A percentile compares a stretch with the other conserved stretches of the same genome.
These are phyloP conservation scores for Monochamus saltuarius DNA, from an alignment of 1,140 invertebrate species.

Conservation along the genomic window DNA sequence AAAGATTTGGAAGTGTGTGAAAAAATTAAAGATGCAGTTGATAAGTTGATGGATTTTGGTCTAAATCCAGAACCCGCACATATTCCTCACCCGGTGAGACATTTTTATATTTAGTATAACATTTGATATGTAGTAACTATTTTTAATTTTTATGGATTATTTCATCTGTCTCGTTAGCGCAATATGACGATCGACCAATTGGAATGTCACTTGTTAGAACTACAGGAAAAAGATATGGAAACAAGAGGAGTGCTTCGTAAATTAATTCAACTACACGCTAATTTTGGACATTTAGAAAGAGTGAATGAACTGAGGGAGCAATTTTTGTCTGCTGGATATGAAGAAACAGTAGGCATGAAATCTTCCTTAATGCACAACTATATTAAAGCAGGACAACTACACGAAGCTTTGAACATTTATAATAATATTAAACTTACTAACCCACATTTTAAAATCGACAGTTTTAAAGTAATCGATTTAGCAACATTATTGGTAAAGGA, in stretches of 20 bases:
- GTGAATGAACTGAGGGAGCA: constrained; percentile 54
- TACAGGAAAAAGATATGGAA: constrained; percentile 59
- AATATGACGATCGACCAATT: constrained; percentile 58
- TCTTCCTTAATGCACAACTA: constrained; percentile 56
- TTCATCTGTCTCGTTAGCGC: constrained; percentile 51
- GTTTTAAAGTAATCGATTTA: constrained; percentile 59
- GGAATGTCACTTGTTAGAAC: constrained; percentile 56
- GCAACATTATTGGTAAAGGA: constrained; percentile 56
- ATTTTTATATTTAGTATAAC: too few species aligned
- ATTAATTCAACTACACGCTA: constrained; percentile 56
- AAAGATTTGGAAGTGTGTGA: constrained; percentile 12
- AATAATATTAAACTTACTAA: constrained; percentile 52
- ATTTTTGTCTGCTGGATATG: constrained; percentile 52
- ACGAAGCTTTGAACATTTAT: constrained; percentile 53
- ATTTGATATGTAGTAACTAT: too few species aligned
- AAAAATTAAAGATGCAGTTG: constrained; percentile 22
- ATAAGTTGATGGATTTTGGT: constrained; percentile 29
- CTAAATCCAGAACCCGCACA: constrained; percentile 39
- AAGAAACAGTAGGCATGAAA: constrained; percentile 58
- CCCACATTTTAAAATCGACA: constrained; percentile 57
- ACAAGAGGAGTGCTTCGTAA: constrained; percentile 57
- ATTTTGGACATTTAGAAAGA: constrained; percentile 52
- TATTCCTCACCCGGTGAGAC: constrained; percentile 56
- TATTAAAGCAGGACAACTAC: constrained; percentile 53
- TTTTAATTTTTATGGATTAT: too few species aligned